Percentiles rank a stretch among this genome's conserved stretches.
These are phyloP conservation scores for Brachionus rubens DNA, from an alignment of 1,140 invertebrate genomes.

Conservation along the genomic window DNA sequence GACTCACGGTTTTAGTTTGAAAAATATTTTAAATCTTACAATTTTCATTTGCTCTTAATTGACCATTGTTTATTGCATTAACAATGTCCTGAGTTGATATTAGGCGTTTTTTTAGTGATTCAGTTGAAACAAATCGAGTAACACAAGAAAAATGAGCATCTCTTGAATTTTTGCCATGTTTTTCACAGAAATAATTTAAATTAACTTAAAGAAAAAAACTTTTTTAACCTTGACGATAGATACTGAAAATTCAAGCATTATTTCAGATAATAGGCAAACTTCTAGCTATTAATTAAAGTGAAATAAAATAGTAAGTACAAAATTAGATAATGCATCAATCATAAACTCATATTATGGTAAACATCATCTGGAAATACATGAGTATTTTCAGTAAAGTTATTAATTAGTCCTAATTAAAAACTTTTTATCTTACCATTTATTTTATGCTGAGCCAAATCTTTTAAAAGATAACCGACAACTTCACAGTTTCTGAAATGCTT, in stretches of 20 bases:
- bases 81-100: neutral
- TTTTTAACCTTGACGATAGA: no score
- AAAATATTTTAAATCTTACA: conserved; percentile 5
- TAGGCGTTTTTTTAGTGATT: neutral
- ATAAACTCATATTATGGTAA: no score
- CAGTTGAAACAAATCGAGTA: neutral
- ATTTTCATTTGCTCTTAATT: conserved; percentile 12
- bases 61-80: conserved; percentile 15
- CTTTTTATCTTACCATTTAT: neutral
- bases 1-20: no score
- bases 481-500: neutral
- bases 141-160: conserved; percentile 25
- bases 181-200: conserved; percentile 20
- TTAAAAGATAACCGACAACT: neutral
- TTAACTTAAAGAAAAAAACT: conserved; percentile 14
- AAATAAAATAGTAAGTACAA: no score
- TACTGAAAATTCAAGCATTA: no score
- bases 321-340: no score
- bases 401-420: no score
- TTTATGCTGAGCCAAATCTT: neutral
- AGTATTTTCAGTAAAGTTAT: no score
- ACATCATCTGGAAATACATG: no score
- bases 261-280: no score
- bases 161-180: conserved; percentile 37
- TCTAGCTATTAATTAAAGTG: no score